These are phyloP conservation scores for Calosoma granatense DNA, from an alignment of 1,140 invertebrate species.

Conservation along the genomic window DNA sequence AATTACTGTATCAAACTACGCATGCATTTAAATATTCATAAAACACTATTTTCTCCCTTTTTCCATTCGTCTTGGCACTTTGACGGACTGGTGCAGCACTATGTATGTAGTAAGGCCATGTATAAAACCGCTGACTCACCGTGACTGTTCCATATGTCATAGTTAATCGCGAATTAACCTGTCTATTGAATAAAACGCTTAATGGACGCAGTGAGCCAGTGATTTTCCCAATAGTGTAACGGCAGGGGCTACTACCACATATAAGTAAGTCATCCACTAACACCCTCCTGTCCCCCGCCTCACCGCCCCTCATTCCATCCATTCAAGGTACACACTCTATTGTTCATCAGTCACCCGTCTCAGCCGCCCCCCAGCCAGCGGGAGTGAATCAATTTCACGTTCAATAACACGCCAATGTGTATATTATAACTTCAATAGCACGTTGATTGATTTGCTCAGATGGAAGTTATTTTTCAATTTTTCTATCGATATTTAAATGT, in stretches of 20 bases:
- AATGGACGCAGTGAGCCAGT: background rate
- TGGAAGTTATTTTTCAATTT: background rate
- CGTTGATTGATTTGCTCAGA: background rate
- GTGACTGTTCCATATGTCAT: background rate
- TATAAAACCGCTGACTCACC: background rate
- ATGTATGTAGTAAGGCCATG: too few species aligned
- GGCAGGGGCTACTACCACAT: background rate
- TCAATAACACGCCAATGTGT: background rate
- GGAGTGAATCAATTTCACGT: background rate
- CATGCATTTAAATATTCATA: too few species aligned
- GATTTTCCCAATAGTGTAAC: background rate
- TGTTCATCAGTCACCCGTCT: background rate
- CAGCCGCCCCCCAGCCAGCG: background rate
- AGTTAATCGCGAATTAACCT: background rate
- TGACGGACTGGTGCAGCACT: too few species aligned
- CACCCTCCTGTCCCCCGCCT: background rate
- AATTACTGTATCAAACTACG: too few species aligned
- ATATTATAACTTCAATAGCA: background rate
- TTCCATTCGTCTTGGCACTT: too few species aligned
- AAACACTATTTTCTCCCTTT: too few species aligned
- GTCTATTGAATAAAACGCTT: background rate
- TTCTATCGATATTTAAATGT: background rate
- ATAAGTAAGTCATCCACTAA: background rate
- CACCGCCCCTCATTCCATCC: background rate
- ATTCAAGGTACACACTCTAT: background rate